Evolutionary conservation across 2,113 vertebrate genomes (phyloP).

Genomic region (Neomonachus schauinslandi): DNA sequence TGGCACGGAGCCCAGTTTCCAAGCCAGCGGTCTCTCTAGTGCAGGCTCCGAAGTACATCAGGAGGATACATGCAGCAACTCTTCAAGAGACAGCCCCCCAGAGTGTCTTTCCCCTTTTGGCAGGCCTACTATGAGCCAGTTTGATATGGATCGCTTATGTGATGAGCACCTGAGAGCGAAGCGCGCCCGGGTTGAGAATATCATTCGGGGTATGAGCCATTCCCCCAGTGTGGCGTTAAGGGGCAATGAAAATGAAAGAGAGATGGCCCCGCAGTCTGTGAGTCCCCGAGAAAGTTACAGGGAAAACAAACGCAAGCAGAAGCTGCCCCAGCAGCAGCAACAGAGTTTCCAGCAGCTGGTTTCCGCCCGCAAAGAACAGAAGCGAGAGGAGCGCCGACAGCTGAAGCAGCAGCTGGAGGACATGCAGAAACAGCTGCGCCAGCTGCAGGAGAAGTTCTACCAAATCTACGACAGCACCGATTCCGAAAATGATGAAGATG

Average conservation of each 20-base stretch:
- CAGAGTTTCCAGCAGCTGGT: constrained; percentile 99
- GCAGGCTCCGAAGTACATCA: constrained; percentile 98
- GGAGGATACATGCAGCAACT: constrained; percentile 98
- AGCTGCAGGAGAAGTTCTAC: constrained; percentile 99
- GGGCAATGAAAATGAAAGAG: constrained; percentile 93
- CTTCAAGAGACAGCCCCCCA: constrained; percentile 97
- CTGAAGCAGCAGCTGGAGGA: constrained; percentile 99
- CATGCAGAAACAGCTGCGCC: constrained; percentile 99
- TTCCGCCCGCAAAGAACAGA: constrained; percentile 96
- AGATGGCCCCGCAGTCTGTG: constrained; percentile 91
- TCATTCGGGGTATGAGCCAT: constrained; percentile 99
- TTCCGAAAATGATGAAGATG: constrained; percentile 98
- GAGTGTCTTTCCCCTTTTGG: constrained; percentile 98
- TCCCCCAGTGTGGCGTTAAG: constrained; percentile 95
- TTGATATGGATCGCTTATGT: constrained; percentile 97
- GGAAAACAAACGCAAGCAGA: constrained; percentile 99
- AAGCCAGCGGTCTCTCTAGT: constrained; percentile 97
- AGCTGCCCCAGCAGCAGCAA: constrained; percentile 98
- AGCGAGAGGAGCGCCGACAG: constrained; percentile 97
- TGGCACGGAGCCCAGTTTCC: constrained; percentile 96
- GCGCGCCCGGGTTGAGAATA: constrained; percentile 98
- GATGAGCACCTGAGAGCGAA: constrained; percentile 99
- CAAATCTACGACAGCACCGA: constrained; percentile 99
- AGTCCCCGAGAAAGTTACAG: constrained; percentile 96
- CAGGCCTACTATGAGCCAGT: constrained; percentile 94